Percentiles rank a stretch among this genome's conserved stretches.
Evolutionary conservation across 2,797 vertebrate species (phyloP).

Genomic region (Euphonia xanthogaster): DNA sequence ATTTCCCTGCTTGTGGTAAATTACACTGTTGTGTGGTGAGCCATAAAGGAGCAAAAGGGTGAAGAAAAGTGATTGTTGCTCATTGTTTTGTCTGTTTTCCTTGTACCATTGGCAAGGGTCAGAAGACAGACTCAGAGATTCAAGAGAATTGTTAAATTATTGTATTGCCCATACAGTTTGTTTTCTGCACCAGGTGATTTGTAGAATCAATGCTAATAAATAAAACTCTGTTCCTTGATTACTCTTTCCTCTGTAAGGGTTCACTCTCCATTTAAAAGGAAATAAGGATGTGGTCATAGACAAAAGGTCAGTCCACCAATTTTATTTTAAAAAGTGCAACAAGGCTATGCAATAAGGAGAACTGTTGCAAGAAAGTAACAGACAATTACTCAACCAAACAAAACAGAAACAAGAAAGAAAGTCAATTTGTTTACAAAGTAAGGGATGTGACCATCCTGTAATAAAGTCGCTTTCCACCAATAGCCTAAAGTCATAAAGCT

Average conservation of each 20-base stretch:
- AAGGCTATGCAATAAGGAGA: neutral
- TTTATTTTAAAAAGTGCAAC: conserved; percentile 41
- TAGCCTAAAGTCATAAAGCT: neutral
- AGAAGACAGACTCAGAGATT: neutral
- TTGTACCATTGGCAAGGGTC: neutral
- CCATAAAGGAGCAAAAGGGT: conserved; percentile 38
- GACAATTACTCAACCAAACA: conserved; percentile 53
- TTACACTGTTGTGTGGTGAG: conserved; percentile 24
- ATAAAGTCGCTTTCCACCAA: conserved; percentile 33
- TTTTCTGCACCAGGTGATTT: conserved; percentile 19
- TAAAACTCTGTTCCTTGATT: conserved; percentile 36
- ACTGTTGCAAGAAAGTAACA: conserved; percentile 7
- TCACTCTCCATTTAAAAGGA: conserved; percentile 55
- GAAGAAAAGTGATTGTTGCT: conserved; percentile 25
- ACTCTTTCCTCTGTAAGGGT: conserved; percentile 29
- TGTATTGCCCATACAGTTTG: neutral
- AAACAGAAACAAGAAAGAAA: conserved; percentile 45
- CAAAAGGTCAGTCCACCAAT: conserved; percentile 21
- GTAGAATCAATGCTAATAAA: conserved; percentile 48
- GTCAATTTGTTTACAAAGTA: conserved; percentile 48
- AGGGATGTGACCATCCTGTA: neutral
- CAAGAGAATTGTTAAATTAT: conserved; percentile 15
- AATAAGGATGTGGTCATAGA: neutral
- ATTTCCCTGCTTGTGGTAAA: conserved; percentile 11
- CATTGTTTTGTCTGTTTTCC: conserved; percentile 5